phyloP scores from a whole-genome alignment of 2,888 invertebrate genomes.

The Campoplex capitator region DNA sequence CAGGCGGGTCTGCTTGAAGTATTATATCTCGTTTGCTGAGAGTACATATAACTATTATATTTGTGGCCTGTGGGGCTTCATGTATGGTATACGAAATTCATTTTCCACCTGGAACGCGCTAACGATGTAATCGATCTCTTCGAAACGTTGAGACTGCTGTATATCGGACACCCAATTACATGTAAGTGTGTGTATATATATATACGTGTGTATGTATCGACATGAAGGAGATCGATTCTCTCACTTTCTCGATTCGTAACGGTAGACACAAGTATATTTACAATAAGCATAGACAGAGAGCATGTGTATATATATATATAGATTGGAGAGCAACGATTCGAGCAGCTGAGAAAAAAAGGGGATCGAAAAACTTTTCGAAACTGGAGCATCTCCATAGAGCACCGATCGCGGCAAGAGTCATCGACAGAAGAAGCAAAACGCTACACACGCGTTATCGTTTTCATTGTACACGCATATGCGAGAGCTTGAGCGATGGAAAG shows the following conservation, averaged over 20 bases:
- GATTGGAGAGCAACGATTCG: slow-evolving; percentile 40
- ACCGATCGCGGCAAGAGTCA: neutral
- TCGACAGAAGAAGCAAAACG: slow-evolving; percentile 10
- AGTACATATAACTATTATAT: slow-evolving; percentile 60
- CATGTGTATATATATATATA: neutral
- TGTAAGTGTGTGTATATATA: neutral
- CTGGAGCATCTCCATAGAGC: slow-evolving; percentile 42
- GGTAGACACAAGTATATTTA: slow-evolving; percentile 32
- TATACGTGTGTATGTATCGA: neutral
- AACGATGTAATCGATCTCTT: slow-evolving; percentile 74
- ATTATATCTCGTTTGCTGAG: slow-evolving; percentile 42
- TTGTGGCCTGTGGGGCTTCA: slow-evolving; percentile 52
- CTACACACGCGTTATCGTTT: slow-evolving; percentile 14
- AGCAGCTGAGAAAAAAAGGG: slow-evolving; percentile 3
- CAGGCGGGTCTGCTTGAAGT: slow-evolving; percentile 46
- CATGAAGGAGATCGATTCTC: slow-evolving; percentile 60
- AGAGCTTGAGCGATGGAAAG: slow-evolving; percentile 52
- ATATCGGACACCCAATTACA: slow-evolving; percentile 50
- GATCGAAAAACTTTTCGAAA: slow-evolving; percentile 38
- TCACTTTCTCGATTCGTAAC: slow-evolving; percentile 63
- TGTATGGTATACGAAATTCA: slow-evolving; percentile 73
- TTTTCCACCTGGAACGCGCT: slow-evolving; percentile 73
- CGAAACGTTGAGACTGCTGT: slow-evolving; percentile 63
- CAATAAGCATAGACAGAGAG: neutral
- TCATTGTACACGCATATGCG: slow-evolving; percentile 27